Percentiles rank a stretch among this genome's conserved stretches.
Conservation (phyloP, 2,113 vertebrate species). For the Tringa solitaria region DNA sequence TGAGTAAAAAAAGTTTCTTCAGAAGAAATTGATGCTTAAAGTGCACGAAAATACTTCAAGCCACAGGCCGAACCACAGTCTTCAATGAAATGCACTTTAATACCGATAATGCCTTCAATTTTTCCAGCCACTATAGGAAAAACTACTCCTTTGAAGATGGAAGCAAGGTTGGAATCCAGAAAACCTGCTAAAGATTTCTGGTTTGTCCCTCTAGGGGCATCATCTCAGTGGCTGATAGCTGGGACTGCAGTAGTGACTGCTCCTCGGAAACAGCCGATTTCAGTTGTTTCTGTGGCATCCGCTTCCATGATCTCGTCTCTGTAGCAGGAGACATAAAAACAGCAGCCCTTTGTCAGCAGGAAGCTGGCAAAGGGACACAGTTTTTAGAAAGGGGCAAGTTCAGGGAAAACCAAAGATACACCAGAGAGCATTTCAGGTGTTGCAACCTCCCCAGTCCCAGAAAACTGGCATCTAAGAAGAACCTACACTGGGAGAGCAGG, state of each 20-base stretch:
- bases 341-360: slow-evolving; percentile 44
- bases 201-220: neutral
- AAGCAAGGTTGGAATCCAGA: neutral
- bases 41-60: slow-evolving; percentile 3
- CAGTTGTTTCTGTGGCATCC: neutral
- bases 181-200: neutral
- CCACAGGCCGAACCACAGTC: slow-evolving; percentile 25
- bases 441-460: neutral
- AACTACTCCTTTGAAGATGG: neutral
- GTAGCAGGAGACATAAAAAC: slow-evolving; percentile 18
- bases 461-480: neutral
- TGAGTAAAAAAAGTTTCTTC: slow-evolving; percentile 31
- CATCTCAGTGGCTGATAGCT: slow-evolving; percentile 4
- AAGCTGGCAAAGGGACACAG: slow-evolving; percentile 44
- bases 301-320: slow-evolving; percentile 20
- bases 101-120: neutral
- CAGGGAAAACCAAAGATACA: neutral
- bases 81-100: neutral
- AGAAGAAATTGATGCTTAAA: slow-evolving; percentile 3
- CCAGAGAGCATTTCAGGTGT: neutral
- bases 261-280: slow-evolving; percentile 33
- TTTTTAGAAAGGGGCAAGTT: slow-evolving; percentile 6
- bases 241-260: slow-evolving; percentile 35
- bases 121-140: neutral
- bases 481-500: neutral